Evolutionary conservation across 2,888 invertebrate genomes (phyloP).

Genomic region (Myathropa florea): DNA sequence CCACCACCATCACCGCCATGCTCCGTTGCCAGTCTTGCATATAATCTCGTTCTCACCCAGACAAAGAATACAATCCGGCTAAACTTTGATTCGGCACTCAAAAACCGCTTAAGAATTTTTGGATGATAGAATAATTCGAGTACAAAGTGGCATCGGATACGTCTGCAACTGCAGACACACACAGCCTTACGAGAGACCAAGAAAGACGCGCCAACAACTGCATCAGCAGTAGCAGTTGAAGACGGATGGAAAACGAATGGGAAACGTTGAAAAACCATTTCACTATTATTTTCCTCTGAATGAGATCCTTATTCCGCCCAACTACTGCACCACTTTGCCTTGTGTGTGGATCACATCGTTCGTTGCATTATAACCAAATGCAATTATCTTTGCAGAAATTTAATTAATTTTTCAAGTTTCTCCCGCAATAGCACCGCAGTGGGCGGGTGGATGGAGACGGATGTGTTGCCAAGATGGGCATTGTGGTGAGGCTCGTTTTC

Average conservation of each 20-base stretch:
- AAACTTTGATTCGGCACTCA: conserved; percentile 63
- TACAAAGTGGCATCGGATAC: conserved; percentile 50
- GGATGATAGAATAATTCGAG: conserved; percentile 56
- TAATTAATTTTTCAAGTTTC: conserved; percentile 69
- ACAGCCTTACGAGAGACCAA: background rate
- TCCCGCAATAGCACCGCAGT: conserved; percentile 60
- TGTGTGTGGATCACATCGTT: conserved; percentile 54
- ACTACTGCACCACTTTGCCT: conserved; percentile 44
- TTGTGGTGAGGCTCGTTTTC: conserved; percentile 27
- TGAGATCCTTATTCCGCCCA: conserved; percentile 39
- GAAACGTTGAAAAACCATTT: conserved; percentile 12
- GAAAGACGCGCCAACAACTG: background rate
- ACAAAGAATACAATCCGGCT: background rate
- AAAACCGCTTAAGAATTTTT: conserved; percentile 67
- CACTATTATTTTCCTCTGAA: conserved; percentile 59
- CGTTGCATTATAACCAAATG: conserved; percentile 69
- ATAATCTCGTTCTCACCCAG: conserved; percentile 24
- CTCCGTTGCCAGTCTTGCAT: background rate
- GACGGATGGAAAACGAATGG: background rate
- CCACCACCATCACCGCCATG: background rate
- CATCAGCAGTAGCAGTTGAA: conserved; percentile 2
- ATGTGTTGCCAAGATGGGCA: too few species aligned
- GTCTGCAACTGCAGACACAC: background rate
- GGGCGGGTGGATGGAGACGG: conserved; percentile 33
- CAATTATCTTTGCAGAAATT: conserved; percentile 69